These are phyloP conservation scores for Bothrops alternatus DNA, from an alignment of 2,797 vertebrate species.

Conservation along the genomic window DNA sequence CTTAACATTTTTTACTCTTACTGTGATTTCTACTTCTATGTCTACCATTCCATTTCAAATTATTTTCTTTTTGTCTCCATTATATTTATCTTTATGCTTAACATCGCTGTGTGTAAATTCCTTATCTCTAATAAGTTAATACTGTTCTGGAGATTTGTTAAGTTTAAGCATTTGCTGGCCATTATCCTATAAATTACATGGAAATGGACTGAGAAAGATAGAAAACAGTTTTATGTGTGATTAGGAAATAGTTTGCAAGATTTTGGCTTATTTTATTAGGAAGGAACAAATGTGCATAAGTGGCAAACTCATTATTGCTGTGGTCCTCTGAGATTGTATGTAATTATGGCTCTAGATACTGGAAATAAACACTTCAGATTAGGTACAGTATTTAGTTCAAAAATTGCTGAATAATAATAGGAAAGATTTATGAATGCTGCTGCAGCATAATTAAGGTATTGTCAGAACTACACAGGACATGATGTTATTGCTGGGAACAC, in stretches of 20 bases:
- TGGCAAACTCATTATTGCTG: conserved; percentile 15
- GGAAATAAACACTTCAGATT: neutral
- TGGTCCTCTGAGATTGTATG: neutral
- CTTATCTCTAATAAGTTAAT: neutral
- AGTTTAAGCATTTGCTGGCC: conserved; percentile 10
- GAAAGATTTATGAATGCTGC: neutral
- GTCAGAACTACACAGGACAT: conserved; percentile 8
- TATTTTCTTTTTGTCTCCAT: neutral
- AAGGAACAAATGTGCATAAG: conserved; percentile 29
- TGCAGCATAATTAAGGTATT: neutral
- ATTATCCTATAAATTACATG: neutral
- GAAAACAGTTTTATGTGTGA: neutral
- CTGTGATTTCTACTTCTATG: neutral
- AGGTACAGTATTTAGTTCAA: neutral
- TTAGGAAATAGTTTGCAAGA: neutral
- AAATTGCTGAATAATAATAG: neutral
- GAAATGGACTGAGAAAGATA: conserved; percentile 18
- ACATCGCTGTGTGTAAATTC: neutral
- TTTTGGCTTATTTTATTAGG: neutral
- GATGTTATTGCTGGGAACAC: conserved; percentile 7
- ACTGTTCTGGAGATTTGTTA: neutral
- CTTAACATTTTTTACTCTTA: neutral
- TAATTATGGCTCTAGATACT: neutral
- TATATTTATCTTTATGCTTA: neutral
- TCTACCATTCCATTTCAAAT: neutral